Conservation (phyloP, 2,797 vertebrate species). For the Mionectes olivaceus region DNA sequence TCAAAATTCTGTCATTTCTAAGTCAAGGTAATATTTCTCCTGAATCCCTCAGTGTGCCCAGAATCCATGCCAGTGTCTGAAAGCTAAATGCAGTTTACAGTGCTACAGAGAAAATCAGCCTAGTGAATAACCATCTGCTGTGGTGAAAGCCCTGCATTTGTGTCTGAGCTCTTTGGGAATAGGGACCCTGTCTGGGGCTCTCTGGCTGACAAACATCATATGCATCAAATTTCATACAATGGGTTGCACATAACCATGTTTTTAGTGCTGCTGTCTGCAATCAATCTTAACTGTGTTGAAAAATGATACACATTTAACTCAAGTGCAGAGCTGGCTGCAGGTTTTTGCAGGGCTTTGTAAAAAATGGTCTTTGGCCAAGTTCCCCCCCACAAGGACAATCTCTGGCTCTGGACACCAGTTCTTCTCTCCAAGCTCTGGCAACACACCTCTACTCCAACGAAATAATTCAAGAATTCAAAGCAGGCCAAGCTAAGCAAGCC, state of each 20-base stretch:
- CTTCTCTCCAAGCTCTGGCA: slow-evolving; percentile 48
- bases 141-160: background rate
- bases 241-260: background rate
- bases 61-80: slow-evolving; percentile 9
- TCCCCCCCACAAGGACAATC: slow-evolving; percentile 47
- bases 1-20: background rate
- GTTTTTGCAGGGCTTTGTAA: slow-evolving; percentile 9
- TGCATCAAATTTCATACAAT: background rate
- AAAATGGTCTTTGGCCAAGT: slow-evolving; percentile 6
- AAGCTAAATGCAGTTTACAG: background rate
- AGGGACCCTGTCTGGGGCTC: background rate
- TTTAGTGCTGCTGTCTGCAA: slow-evolving; percentile 9
- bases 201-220: background rate
- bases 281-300: slow-evolving; percentile 32
- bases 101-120: background rate
- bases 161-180: background rate
- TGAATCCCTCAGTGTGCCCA: background rate
- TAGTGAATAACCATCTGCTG: slow-evolving; percentile 8
- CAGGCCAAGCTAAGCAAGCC: slow-evolving; percentile 31
- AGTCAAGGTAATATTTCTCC: slow-evolving; percentile 5
- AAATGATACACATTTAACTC: slow-evolving; percentile 10
- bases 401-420: slow-evolving; percentile 31
- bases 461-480: slow-evolving; percentile 37
- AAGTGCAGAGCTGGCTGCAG: slow-evolving; percentile 7
- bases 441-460: slow-evolving; percentile 32